phyloP scores from a whole-genome alignment of 1,140 invertebrate genomes.

The Melanaphis sacchari region DNA sequence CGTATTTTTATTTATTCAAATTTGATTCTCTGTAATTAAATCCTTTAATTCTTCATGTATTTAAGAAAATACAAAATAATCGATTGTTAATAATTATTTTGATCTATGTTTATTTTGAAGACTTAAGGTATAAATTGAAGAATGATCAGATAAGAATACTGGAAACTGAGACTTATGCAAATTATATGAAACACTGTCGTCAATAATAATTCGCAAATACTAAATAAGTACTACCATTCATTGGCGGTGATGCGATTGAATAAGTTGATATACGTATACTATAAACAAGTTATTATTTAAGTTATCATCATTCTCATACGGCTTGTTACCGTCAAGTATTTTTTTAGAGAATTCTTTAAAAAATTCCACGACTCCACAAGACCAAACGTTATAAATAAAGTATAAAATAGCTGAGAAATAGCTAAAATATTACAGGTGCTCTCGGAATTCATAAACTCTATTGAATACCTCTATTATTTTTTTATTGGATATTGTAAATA shows the following conservation, averaged over 20 bases:
- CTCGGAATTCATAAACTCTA: background rate
- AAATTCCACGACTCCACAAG: background rate
- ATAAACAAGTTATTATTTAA: background rate
- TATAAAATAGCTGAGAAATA: background rate
- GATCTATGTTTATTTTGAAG: no score
- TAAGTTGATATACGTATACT: background rate
- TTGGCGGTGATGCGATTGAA: background rate
- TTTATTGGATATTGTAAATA: background rate
- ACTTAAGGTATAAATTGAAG: no score
- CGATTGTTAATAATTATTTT: background rate
- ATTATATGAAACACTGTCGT: background rate
- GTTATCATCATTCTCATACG: background rate
- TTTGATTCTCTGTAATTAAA: background rate
- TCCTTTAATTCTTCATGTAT: background rate
- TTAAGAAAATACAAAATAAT: background rate
- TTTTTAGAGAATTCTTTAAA: background rate
- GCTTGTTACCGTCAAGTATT: background rate
- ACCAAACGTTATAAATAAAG: constrained; percentile 5
- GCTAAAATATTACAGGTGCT: background rate
- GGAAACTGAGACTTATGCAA: background rate
- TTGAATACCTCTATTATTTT: background rate
- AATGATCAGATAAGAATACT: background rate
- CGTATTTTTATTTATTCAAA: background rate
- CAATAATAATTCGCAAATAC: background rate
- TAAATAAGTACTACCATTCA: background rate